Evolutionary conservation across 64 coral and sea anemone genomes (phyloP), one percentile per base, ranked within the genome.

Genomic region (Porites lutea): DNA sequence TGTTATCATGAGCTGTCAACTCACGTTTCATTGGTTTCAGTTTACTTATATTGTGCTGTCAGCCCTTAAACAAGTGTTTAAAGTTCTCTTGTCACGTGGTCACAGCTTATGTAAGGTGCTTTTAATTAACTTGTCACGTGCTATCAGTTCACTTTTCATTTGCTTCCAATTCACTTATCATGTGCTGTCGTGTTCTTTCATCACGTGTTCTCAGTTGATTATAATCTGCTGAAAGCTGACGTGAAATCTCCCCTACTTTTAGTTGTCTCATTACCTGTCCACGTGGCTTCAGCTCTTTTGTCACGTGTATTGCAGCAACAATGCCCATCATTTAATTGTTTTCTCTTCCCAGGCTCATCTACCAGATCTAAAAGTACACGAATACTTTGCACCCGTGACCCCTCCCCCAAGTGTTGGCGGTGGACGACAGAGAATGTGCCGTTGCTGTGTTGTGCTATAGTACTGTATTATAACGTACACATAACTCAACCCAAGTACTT

Each of bases 301-400:
- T 37, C 27, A 1, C 27, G 27, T 37, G 27, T 37, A 37, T 37
- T 37, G 7, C n/a, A 72, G 70, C 15, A 23, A 72, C 2, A 8
- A 9, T 13, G 46, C 55, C n/a, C 47, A 44, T 69, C 8, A 13
- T 48, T 5, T 45, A 12, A 6, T 74, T 37, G 13, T 76, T 3
- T 66, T 90, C 72, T 74, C 5, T 72, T 83, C 23, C 11, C 77
- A 99, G 97, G 82, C 73, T 66, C 89, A 95, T 78, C 76, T 99
- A 47, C 97, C 97, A 3, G 71, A 92, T 72, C 70, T 99, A 22
- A 96, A 85, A 74, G 97, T 99, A 11, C 97, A 99, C 43, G 97
- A 94, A 11, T 99, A 99, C 82, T 99, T 99, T 71, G 97, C 97
- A 18, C 97, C 97, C 65, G 93, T 99, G 84, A 99, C 97, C 87